A percentile compares a stretch with the other conserved stretches of the same genome.
These are phyloP conservation scores for Rostrhamus sociabilis DNA, from an alignment of 2,797 vertebrate species.

Conservation along the genomic window DNA sequence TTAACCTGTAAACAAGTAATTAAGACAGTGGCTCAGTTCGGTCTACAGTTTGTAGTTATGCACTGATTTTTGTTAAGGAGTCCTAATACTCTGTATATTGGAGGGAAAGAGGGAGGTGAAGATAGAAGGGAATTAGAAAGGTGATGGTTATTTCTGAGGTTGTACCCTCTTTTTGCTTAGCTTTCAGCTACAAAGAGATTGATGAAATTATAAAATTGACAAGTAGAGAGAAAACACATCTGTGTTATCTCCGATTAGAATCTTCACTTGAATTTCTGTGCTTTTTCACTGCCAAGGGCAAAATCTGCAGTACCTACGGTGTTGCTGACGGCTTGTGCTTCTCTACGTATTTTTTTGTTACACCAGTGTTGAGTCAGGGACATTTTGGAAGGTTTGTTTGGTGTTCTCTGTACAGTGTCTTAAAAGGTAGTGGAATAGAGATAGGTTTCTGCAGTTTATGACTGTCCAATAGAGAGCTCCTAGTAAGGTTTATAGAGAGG, in stretches of 20 bases:
- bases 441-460: not conserved
- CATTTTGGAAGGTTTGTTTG: not conserved
- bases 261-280: not conserved
- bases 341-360: not conserved
- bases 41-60: not conserved
- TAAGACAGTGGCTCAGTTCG: not conserved
- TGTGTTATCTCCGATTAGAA: not conserved
- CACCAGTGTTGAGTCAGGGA: not conserved
- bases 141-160: not conserved
- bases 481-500: not conserved
- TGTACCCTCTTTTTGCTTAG: not conserved
- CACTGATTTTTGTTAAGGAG: not conserved
- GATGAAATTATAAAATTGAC: not conserved
- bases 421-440: not conserved
- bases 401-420: not conserved
- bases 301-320: not conserved
- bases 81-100: not conserved
- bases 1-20: not conserved
- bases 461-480: not conserved
- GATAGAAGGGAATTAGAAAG: not conserved
- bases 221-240: not conserved
- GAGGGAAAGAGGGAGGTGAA: not conserved
- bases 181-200: not conserved
- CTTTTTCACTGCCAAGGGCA: not conserved
- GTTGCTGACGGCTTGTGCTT: not conserved